Evolutionary conservation across 2,888 invertebrate species (phyloP).

Genomic region (Lasius fuliginosus): DNA sequence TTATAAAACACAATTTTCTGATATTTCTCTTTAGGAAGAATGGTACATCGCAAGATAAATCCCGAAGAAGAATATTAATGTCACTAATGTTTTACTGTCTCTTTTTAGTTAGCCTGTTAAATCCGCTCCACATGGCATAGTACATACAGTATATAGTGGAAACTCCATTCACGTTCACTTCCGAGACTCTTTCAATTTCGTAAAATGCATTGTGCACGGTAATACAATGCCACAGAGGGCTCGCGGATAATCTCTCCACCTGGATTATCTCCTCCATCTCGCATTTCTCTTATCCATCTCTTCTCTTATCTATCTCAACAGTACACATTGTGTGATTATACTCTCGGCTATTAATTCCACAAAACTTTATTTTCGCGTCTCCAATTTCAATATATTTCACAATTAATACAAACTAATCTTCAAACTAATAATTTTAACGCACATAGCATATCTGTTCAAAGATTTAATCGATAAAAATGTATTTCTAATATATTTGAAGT

Average conservation of each 20-base stretch:
- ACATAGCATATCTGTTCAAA: not conserved
- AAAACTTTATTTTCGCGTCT: conserved; percentile 15
- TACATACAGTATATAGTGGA: not conserved
- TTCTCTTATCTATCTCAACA: conserved; percentile 13
- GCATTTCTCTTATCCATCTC: conserved; percentile 39
- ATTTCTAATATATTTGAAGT: not conserved
- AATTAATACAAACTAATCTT: not conserved
- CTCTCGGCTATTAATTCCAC: conserved; percentile 6
- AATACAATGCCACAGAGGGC: conserved; percentile 45
- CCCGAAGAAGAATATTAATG: conserved; percentile 24
- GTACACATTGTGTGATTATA: conserved; percentile 33
- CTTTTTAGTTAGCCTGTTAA: conserved; percentile 37
- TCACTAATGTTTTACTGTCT: conserved; percentile 16
- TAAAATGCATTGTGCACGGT: conserved; percentile 53
- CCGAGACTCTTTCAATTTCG: conserved; percentile 54
- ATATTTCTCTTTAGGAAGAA: not conserved
- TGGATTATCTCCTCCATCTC: conserved; percentile 46
- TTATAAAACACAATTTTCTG: not conserved
- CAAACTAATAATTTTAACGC: not conserved
- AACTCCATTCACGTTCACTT: conserved; percentile 33
- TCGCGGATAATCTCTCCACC: conserved; percentile 46
- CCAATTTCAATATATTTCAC: not conserved
- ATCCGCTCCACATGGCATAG: conserved; percentile 29
- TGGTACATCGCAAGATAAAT: conserved; percentile 4
- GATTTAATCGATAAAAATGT: not conserved